Conservation (phyloP, 2,888 invertebrate species). For the Drosophila paracracens region DNA sequence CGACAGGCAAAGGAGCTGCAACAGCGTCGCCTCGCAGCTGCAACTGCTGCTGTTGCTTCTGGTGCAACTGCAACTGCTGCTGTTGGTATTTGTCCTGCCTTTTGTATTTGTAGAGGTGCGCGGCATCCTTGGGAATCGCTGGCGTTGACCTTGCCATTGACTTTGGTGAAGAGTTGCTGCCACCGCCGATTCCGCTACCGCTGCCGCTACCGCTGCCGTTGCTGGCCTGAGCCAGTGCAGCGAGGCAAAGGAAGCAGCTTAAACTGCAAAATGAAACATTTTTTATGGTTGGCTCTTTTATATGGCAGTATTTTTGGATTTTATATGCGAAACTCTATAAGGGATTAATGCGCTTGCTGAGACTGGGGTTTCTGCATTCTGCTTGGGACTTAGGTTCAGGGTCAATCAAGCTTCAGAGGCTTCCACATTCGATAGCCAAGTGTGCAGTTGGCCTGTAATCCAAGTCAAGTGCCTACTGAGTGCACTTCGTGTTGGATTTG, state of each 20-base stretch:
- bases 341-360: slow-evolving; percentile 56
- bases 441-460: slow-evolving; percentile 25
- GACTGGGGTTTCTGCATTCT: not conserved
- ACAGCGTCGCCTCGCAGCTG: slow-evolving; percentile 23
- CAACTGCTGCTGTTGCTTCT: slow-evolving; percentile 40
- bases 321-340: slow-evolving; percentile 67
- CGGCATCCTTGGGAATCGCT: slow-evolving; percentile 58
- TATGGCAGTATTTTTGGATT: slow-evolving; percentile 44
- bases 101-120: slow-evolving; percentile 77
- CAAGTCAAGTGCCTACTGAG: slow-evolving; percentile 28
- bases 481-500: slow-evolving; percentile 41
- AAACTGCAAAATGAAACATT: slow-evolving; percentile 72
- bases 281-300: slow-evolving; percentile 63
- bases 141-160: slow-evolving; percentile 39
- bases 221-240: slow-evolving; percentile 53
- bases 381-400: slow-evolving; percentile 54
- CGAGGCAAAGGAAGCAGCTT: slow-evolving; percentile 73
- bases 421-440: slow-evolving; percentile 24
- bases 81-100: slow-evolving; percentile 71
- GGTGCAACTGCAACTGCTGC: slow-evolving; percentile 25
- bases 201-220: slow-evolving; percentile 14
- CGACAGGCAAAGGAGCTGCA: slow-evolving; percentile 51
- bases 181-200: slow-evolving; percentile 19
- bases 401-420: slow-evolving; percentile 56
- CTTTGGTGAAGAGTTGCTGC: slow-evolving; percentile 37